Conservation (phyloP, 2,888 invertebrate species). For the Unio pictorum region DNA sequence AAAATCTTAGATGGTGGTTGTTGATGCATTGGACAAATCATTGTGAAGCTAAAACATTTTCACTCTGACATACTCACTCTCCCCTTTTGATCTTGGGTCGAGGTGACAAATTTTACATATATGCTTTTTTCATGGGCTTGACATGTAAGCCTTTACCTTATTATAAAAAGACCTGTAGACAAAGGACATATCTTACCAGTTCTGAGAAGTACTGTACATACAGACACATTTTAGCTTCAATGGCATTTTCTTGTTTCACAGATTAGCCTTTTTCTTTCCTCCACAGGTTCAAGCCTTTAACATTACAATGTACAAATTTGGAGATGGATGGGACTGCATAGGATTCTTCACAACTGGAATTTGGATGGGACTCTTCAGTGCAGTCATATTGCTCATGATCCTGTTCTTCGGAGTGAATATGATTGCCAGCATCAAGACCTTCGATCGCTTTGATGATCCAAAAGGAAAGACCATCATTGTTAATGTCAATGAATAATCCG, state of each 20-base stretch:
- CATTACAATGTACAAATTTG: slow-evolving; percentile 73
- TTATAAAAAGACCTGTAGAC: too few relatives aligned
- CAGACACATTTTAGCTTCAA: too few relatives aligned
- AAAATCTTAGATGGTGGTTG: too few relatives aligned
- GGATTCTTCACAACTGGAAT: slow-evolving; percentile 94
- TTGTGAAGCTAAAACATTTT: too few relatives aligned
- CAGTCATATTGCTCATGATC: slow-evolving; percentile 83
- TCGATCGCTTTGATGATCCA: slow-evolving; percentile 98
- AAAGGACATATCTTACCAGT: too few relatives aligned
- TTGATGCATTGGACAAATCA: too few relatives aligned
- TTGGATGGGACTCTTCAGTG: slow-evolving; percentile 90
- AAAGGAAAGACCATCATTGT: slow-evolving; percentile 91
- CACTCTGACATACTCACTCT: too few relatives aligned
- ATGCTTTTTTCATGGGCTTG: too few relatives aligned
- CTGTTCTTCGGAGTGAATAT: slow-evolving; percentile 89
- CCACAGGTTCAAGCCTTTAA: slow-evolving; percentile 78
- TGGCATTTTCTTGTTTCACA: background rate
- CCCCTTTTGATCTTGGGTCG: too few relatives aligned
- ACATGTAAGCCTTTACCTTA: too few relatives aligned
- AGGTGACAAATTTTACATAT: too few relatives aligned
- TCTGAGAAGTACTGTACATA: too few relatives aligned
- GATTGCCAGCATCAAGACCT: slow-evolving; percentile 95
- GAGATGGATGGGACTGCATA: slow-evolving; percentile 88
- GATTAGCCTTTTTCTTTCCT: slow-evolving; percentile 1
- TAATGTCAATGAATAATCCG: slow-evolving; percentile 45